These are phyloP conservation scores for Hypocryptadius cinnamomeus DNA, from an alignment of 2,113 vertebrate species.

Conservation along the genomic window DNA sequence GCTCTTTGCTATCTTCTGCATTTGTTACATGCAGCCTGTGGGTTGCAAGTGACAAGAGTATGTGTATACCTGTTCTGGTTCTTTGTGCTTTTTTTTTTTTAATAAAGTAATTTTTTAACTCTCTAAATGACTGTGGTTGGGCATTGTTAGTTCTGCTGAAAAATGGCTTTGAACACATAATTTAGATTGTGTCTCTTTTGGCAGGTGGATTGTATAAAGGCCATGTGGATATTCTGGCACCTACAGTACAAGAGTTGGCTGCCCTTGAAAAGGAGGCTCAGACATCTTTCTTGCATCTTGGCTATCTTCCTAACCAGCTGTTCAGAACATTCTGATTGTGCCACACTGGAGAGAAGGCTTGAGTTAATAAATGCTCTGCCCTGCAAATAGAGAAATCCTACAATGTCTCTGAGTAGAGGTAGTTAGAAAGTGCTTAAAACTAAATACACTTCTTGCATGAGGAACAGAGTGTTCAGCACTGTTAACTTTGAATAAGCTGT, in stretches of 20 bases:
- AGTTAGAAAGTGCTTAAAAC: conserved; percentile 20
- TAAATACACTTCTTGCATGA: conserved; percentile 17
- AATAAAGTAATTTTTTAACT: background rate
- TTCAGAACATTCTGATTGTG: conserved; percentile 87
- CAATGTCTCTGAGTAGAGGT: conserved; percentile 5
- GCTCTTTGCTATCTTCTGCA: background rate
- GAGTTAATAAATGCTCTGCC: conserved; percentile 8
- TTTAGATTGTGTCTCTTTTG: conserved; percentile 26
- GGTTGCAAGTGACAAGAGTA: background rate
- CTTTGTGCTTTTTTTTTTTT: background rate
- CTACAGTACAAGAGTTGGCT: conserved; percentile 91
- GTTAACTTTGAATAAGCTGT: background rate
- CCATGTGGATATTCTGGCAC: conserved; percentile 92
- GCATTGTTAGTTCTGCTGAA: background rate
- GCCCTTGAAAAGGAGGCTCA: conserved; percentile 95
- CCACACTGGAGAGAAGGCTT: background rate
- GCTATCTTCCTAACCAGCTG: conserved; percentile 93
- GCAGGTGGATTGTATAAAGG: conserved; percentile 90
- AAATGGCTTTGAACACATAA: background rate
- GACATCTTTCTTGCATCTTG: conserved; percentile 92
- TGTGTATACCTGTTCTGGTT: background rate
- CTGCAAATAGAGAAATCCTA: conserved; percentile 6
- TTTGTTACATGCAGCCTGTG: background rate
- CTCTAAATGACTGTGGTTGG: background rate
- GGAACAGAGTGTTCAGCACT: background rate